Evolutionary conservation across 2,113 vertebrate species (phyloP), one percentile per base, ranked within the genome.

Genomic region (Channa maculata): DNA sequence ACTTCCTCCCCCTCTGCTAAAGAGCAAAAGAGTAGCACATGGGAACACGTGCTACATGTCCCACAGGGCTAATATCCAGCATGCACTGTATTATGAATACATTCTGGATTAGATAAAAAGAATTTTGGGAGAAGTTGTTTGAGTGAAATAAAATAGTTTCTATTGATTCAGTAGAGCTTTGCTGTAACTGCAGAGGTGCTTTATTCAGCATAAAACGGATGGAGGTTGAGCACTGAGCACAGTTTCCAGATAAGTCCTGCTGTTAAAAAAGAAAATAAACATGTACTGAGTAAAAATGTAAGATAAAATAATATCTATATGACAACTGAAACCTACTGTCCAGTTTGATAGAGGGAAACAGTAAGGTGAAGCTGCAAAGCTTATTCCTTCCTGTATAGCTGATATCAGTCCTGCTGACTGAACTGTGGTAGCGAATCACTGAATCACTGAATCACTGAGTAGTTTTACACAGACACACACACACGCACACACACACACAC

Each of bases 381-480:
- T 78, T 10, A 53, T 50, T 59, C 57, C 52, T 65, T 43, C 12
- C 59, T 9, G 13, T 3, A 68, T 49, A n/a, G 34, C 52, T 73
- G 71, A 72, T 34, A 74, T 61, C 48, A 46, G 36, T 67, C 61
- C 64, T 72, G 51, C 60, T 24, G 6, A 41, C 4, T 41, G 39
- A 41, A 4, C 39, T 68, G 8, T 24, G 63, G 8, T 58, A 24
- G 14, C 12, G 57, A 74, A 75, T 86, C 64, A 76, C 24, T 24
- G 24, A 66, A 83, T 75, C 54, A 75, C 61, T 57, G 44, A 24
- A 85, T 64, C 73, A 64, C 36, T n/a, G n/a, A 68, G 77, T 58
- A 34, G 37, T 55, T 63, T 79, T n/a, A 61, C 8, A n/a, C 3
- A 10, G 66, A 13, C 58, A 54, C 24, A 24, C 24, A 24, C 24